Evolutionary conservation across 2,797 vertebrate species (phyloP).

Genomic region (Pelodytes ibericus): DNA sequence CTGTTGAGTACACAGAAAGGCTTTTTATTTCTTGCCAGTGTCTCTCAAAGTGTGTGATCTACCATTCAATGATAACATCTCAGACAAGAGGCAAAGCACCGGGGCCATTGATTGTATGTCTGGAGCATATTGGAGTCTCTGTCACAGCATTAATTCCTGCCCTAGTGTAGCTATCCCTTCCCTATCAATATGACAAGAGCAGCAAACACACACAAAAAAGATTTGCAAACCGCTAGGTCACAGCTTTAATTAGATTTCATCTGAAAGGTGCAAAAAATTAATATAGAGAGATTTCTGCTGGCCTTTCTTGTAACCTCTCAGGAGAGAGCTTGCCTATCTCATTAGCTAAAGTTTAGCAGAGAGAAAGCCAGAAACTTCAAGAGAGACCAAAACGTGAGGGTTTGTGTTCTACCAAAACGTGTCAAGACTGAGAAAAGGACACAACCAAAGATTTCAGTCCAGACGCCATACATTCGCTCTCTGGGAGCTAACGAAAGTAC

Average conservation of each 20-base stretch:
- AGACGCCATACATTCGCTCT: too few species aligned
- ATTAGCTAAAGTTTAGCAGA: slow-evolving; percentile 47
- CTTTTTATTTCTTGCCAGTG: slow-evolving; percentile 17
- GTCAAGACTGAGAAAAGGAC: neutral
- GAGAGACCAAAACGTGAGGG: slow-evolving; percentile 5
- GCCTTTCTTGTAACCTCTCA: slow-evolving; percentile 56
- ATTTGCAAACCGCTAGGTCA: slow-evolving; percentile 3
- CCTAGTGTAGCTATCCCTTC: slow-evolving; percentile 34
- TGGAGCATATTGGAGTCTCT: slow-evolving; percentile 38
- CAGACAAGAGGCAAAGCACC: slow-evolving; percentile 22
- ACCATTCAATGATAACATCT: slow-evolving; percentile 26
- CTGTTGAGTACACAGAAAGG: slow-evolving; percentile 4
- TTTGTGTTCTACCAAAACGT: neutral
- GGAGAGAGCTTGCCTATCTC: slow-evolving; percentile 53
- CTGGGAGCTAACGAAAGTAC: too few species aligned
- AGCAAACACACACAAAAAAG: slow-evolving; percentile 55
- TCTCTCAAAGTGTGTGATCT: slow-evolving; percentile 36
- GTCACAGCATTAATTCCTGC: slow-evolving; percentile 13
- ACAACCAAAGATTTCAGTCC: neutral
- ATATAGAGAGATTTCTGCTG: slow-evolving; percentile 52
- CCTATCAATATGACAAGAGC: slow-evolving; percentile 56
- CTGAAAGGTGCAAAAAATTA: slow-evolving; percentile 62
- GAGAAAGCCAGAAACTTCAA: slow-evolving; percentile 11
- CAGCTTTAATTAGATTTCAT: slow-evolving; percentile 67
- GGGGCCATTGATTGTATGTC: slow-evolving; percentile 46